Base-by-base conservation (phyloP, 2,888 invertebrate genomes). In the Brachypterus glaber region DNA sequence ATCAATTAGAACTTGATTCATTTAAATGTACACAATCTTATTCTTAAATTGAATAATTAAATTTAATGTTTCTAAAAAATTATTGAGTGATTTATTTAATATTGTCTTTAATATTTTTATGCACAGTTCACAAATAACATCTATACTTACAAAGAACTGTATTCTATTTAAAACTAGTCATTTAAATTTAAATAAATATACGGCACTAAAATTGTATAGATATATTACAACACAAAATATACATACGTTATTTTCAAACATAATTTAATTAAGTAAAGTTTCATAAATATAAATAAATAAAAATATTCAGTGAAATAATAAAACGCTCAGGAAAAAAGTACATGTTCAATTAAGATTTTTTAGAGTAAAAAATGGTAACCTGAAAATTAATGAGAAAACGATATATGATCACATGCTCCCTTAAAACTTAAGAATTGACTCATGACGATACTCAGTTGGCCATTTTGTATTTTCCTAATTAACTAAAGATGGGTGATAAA, bases 281-380 rank as follows among this genome's bases (percentile, higher is more conserved):
- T 27, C 12, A 27, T 27, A 27, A 27, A 27, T 27, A 27, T 27
- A 27, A 27, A 27, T 27, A 27, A 27, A 27, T 27, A 27, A 27
- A 27, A 27, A 27, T 27, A 27, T 27, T 27, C 21, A 21, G 21
- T 21, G 21, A 27, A 11, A 27, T 5, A 4, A 11, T 27, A 27
- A n/a, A n/a, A n/a, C n/a, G n/a, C n/a, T 13, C 27, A 27, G 27
- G 12, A 5, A 9, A 4, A 27, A 27, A 11, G 27, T 5, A 5
- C 8, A 27, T 27, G 27, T 11, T 11, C 27, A 13, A 9, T 5
- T 21, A 27, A 27, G 12, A 27, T 27, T 27, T 27, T 27, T n/a
- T n/a, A n/a, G n/a, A n/a, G n/a, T n/a, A n/a, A n/a, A n/a, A n/a
- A n/a, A n/a, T n/a, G n/a, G n/a, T n/a, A n/a, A n/a, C n/a, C n/a